phyloP scores from a whole-genome alignment of 1,140 invertebrate genomes.

The Apis mellifera region Amel_HAv3.1 CM009934.2:6262501-6263000 shows the following conservation, averaged over 20 bases:
- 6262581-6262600: too few species aligned
- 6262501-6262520: too few species aligned
- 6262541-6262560: too few species aligned
- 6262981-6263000: not conserved
- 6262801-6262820: not conserved
- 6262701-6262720: not conserved
- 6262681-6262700: conserved; percentile 39
- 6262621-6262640: too few species aligned
- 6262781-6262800: not conserved
- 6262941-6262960: not conserved
- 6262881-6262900: not conserved
- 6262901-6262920: not conserved
- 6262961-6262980: not conserved
- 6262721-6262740: conserved; percentile 31
- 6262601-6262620: too few species aligned
- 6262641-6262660: too few species aligned
- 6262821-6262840: not conserved
- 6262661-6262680: conserved; percentile 1
- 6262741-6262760: conserved; percentile 34
- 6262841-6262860: not conserved
- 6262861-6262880: not conserved
- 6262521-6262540: too few species aligned
- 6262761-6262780: not conserved
- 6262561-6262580: too few species aligned
- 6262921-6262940: not conserved